Evolutionary conservation across 2,797 vertebrate genomes (phyloP).

Genomic region (Cephalopachus bancanus): DNA sequence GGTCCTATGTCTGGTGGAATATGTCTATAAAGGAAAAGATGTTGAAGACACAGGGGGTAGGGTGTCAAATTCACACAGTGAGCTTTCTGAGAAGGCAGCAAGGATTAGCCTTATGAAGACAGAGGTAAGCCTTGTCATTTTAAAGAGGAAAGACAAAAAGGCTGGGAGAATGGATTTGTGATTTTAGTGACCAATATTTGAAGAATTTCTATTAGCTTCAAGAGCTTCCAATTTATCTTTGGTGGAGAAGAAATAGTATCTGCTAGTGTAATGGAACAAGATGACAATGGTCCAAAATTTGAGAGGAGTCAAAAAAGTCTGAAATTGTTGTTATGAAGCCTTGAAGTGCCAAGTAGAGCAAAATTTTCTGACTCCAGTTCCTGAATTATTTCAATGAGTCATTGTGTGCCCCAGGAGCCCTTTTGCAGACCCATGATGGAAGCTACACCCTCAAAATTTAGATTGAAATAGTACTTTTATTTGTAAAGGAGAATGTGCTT

Average conservation of each 20-base stretch:
- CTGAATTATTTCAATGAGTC: not conserved
- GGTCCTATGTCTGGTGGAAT: not conserved
- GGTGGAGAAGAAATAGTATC: not conserved
- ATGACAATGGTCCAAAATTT: not conserved
- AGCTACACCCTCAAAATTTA: not conserved
- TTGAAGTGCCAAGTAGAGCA: not conserved
- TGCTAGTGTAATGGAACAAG: not conserved
- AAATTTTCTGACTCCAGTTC: not conserved
- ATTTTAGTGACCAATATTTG: not conserved
- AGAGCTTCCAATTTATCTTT: not conserved
- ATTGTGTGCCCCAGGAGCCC: fast-evolving
- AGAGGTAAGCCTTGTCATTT: not conserved
- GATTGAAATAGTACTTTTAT: not conserved
- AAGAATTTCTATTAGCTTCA: not conserved
- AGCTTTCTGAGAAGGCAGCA: not conserved
- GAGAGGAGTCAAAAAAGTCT: not conserved
- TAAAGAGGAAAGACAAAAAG: not conserved
- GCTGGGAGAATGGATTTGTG: not conserved
- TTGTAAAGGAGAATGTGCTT: not conserved
- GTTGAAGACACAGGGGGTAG: not conserved
- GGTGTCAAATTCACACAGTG: not conserved
- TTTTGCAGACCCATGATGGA: not conserved
- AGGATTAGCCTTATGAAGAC: not conserved
- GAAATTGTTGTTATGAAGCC: not conserved
- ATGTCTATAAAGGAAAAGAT: not conserved